Evolutionary conservation across 2,888 invertebrate species (phyloP), one percentile per base, ranked within the genome.

Genomic region (Ichneumoninae sp.): DNA sequence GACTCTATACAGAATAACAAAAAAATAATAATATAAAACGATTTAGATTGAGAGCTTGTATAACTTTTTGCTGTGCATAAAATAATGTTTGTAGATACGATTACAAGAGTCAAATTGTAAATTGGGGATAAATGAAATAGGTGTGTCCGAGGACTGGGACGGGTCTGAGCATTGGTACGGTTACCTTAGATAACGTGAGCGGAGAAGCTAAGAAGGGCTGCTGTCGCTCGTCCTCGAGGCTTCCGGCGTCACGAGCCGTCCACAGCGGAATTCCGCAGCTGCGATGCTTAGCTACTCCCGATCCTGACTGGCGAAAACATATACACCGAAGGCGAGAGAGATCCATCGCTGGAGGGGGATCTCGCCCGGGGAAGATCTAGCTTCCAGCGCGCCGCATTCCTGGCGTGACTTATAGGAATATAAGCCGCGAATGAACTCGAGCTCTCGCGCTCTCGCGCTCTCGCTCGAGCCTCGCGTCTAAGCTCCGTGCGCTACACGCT

Each of bases 371-470:
- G 66, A 65, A 72, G 71, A 47, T 72, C 77, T 76, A 66, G 78
- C 68, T 78, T 77, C 50, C 72, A 69, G 69, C 74, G 74, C 72
- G 79, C 74, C 47, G 79, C 82, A 83, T 83, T 83, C 79, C 82
- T 79, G 65, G 62, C 79, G 82, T 83, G 82, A 79, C 82, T 83
- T 79, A 83, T 83, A 83, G 79, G 69, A 83, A 83, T 83, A 83
- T 79, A 83, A 60, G 72, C 78, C 74, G 82, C 69, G 30, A 60
- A 70, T 70, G 84, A 79, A 78, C 69, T 62, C 62, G 70, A 71
- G 60, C 36, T 40, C 70, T 26, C 60, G 50, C 68, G 74, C 19
- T 19, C 19, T 19, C 19, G 19, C 19, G 19, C 19, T 19, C 19
- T 19, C 19, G 19, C 19, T 19, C 19, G 19, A 19, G 19, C 19